phyloP scores from a whole-genome alignment of 1,140 invertebrate species.

The Sesamia nonagrioides region DNA sequence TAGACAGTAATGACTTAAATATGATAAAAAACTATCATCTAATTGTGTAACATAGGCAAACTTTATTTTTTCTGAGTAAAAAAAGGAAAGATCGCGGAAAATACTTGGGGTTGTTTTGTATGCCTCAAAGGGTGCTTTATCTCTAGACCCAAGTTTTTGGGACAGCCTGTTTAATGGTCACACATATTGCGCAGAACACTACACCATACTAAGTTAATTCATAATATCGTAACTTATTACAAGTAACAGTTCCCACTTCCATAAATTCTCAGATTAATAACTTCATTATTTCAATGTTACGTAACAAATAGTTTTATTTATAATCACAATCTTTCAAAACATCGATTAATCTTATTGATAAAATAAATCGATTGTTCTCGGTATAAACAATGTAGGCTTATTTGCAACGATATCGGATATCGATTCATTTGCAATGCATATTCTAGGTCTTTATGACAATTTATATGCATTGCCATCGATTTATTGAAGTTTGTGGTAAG shows the following conservation, averaged over 20 bases:
- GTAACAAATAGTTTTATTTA: not conserved
- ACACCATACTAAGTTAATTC: too few species aligned
- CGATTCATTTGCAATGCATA: conserved; percentile 39
- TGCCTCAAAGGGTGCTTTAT: too few species aligned
- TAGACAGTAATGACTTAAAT: too few species aligned
- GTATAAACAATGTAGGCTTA: conserved; percentile 13
- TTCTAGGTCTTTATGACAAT: conserved; percentile 33
- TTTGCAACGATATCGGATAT: not conserved
- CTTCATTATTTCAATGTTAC: not conserved
- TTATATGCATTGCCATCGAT: conserved; percentile 4
- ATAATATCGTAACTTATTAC: too few species aligned
- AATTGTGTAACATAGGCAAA: too few species aligned
- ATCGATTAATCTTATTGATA: conserved; percentile 25
- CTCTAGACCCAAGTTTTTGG: too few species aligned
- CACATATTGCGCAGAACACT: too few species aligned
- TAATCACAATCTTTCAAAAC: conserved; percentile 25
- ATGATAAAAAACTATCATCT: too few species aligned
- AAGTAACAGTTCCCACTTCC: not conserved
- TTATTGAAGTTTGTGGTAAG: conserved; percentile 38
- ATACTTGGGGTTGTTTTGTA: too few species aligned
- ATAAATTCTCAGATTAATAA: conserved; percentile 3
- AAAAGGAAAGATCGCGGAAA: too few species aligned
- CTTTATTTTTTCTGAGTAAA: too few species aligned
- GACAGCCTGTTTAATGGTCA: too few species aligned
- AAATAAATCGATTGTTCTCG: conserved; percentile 4